Evolutionary conservation across 2,888 invertebrate genomes (phyloP).

Genomic region (Drosophila hawaiiensis): DNA sequence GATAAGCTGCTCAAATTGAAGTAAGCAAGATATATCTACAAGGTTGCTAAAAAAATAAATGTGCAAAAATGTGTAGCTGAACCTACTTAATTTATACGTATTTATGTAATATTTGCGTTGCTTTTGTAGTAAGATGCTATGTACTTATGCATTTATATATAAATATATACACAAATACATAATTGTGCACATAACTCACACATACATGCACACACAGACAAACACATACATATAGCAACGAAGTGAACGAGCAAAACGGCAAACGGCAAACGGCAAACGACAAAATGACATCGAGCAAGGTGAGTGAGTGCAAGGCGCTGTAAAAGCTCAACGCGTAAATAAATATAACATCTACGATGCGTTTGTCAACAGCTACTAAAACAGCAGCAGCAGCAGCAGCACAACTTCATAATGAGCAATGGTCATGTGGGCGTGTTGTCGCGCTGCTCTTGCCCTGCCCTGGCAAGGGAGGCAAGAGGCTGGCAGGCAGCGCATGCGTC

Average conservation of each 20-base stretch:
- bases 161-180: conserved; percentile 17
- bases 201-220: not conserved
- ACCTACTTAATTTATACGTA: conserved; percentile 4
- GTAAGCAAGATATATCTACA: conserved; percentile 48
- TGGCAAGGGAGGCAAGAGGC: conserved; percentile 21
- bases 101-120: not conserved
- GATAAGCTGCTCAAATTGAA: not conserved
- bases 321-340: conserved; percentile 76
- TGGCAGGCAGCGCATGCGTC: conserved; percentile 71
- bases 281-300: conserved; percentile 71
- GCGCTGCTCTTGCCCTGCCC: conserved; percentile 5
- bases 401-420: conserved; percentile 62
- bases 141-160: not conserved
- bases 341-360: conserved; percentile 59
- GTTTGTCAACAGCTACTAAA: conserved; percentile 56
- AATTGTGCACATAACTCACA: conserved; percentile 18
- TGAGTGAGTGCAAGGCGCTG: conserved; percentile 57
- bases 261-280: conserved; percentile 62
- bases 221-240: conserved; percentile 46
- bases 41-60: conserved; percentile 8
- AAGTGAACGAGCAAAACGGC: conserved; percentile 80
- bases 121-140: not conserved
- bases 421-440: conserved; percentile 68
- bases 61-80: not conserved
- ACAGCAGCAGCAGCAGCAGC: conserved; percentile 22